These are phyloP conservation scores for Epizoanthus stellaris DNA, from an alignment of 92 coral and sea anemone genomes.

Conservation along the genomic window DNA sequence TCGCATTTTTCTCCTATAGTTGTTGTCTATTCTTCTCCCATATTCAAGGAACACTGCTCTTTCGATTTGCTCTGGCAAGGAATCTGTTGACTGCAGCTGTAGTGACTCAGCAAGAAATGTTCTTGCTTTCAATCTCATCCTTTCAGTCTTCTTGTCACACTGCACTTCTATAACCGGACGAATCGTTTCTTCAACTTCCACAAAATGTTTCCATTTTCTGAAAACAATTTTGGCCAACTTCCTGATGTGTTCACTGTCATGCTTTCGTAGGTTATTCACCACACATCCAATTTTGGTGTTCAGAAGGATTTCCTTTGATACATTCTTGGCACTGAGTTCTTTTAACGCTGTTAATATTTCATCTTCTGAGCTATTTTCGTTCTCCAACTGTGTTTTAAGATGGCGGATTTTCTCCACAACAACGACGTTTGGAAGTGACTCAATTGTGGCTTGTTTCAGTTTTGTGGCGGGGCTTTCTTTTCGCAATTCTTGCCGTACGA, in stretches of 20 bases:
- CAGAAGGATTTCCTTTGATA: conserved; percentile 70
- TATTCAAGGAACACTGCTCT: conserved; percentile 65
- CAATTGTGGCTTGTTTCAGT: conserved; percentile 61
- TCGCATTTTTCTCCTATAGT: conserved; percentile 77
- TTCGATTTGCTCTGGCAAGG: conserved; percentile 75
- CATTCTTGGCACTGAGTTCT: conserved; percentile 60
- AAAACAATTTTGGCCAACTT: conserved; percentile 70
- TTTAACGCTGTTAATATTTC: conserved; percentile 69
- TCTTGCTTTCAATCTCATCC: conserved; percentile 71
- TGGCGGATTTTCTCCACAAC: conserved; percentile 77
- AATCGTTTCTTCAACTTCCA: conserved; percentile 56
- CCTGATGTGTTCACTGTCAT: conserved; percentile 51
- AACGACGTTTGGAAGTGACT: conserved; percentile 77
- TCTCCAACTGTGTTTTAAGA: conserved; percentile 72
- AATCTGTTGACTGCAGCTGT: conserved; percentile 44
- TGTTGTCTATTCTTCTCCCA: conserved; percentile 67
- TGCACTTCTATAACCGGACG: conserved; percentile 77
- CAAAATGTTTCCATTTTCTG: conserved; percentile 75
- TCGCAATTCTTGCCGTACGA: conserved; percentile 7
- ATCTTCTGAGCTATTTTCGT: conserved; percentile 47
- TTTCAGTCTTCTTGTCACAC: conserved; percentile 82
- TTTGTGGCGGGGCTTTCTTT: conserved; percentile 21
- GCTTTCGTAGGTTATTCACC: conserved; percentile 71
- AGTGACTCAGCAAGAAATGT: conserved; percentile 66
- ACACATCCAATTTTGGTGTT: conserved; percentile 80